A percentile compares a stretch with the other conserved stretches of the same genome.
phyloP scores from a whole-genome alignment of 2,797 vertebrate species.

The Cuculus canorus region DNA sequence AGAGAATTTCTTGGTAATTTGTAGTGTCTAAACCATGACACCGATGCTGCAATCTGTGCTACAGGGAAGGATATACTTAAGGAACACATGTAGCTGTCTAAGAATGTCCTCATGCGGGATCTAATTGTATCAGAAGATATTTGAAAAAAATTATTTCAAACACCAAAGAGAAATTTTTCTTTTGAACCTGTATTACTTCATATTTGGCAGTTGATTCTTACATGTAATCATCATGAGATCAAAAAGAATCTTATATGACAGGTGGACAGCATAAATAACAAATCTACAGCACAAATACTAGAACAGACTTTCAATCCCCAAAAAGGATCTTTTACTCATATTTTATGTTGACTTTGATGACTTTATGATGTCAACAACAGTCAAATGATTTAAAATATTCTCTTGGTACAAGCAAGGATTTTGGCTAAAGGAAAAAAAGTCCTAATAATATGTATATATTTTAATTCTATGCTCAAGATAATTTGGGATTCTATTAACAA shows the following conservation, averaged over 20 bases:
- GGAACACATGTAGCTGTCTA: not conserved
- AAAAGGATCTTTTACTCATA: slow-evolving; percentile 1
- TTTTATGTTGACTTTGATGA: slow-evolving; percentile 38
- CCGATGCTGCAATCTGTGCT: not conserved
- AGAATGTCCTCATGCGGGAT: not conserved
- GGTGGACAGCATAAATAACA: not conserved
- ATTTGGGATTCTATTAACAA: slow-evolving; percentile 67
- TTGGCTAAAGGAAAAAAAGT: slow-evolving; percentile 54
- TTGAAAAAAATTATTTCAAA: not conserved
- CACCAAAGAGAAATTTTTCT: not conserved
- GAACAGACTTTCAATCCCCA: not conserved
- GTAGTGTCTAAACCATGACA: not conserved
- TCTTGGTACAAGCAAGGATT: slow-evolving; percentile 36
- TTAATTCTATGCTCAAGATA: slow-evolving; percentile 38
- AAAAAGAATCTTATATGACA: not conserved
- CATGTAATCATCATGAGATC: not conserved
- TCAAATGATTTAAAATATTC: slow-evolving; percentile 68
- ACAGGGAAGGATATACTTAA: not conserved
- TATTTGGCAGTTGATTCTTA: not conserved
- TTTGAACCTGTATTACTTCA: not conserved
- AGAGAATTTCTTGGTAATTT: not conserved
- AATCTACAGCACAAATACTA: not conserved
- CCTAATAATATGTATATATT: slow-evolving; percentile 3
- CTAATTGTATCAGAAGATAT: not conserved
- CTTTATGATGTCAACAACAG: slow-evolving; percentile 55